Percentiles rank a stretch among this genome's conserved stretches.
phyloP scores from a whole-genome alignment of 1,140 invertebrate genomes.

The Acromyrmex echinatior region DNA sequence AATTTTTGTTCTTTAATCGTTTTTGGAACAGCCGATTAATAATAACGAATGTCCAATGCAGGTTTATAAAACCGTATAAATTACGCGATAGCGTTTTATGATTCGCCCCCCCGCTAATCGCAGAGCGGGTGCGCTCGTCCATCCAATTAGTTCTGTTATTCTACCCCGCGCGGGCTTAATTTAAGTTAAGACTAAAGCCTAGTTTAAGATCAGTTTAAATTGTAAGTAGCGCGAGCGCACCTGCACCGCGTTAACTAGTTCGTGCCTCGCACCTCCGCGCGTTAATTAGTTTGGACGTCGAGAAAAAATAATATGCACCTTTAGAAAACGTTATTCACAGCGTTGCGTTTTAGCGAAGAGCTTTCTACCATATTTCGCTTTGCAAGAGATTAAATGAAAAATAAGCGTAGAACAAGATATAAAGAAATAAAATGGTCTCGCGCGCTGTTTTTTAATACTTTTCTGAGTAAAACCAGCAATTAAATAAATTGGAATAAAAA shows the following conservation, averaged over 20 bases:
- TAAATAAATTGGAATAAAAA: slow-evolving; percentile 25
- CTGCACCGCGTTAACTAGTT: slow-evolving; percentile 66
- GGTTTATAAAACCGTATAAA: slow-evolving; percentile 54
- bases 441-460: slow-evolving; percentile 18
- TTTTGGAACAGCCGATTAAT: slow-evolving; percentile 1
- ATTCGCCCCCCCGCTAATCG: slow-evolving; percentile 51
- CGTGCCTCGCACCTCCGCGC: slow-evolving; percentile 30
- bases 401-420: slow-evolving; percentile 26
- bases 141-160: slow-evolving; percentile 67
- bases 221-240: slow-evolving; percentile 53
- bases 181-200: slow-evolving; percentile 60
- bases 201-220: slow-evolving; percentile 64
- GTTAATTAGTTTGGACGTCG: slow-evolving; percentile 55
- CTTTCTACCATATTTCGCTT: slow-evolving; percentile 40
- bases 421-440: slow-evolving; percentile 32
- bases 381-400: slow-evolving; percentile 54
- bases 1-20: neutral
- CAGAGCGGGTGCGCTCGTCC: slow-evolving; percentile 42
- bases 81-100: slow-evolving; percentile 44
- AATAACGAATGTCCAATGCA: neutral
- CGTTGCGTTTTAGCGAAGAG: slow-evolving; percentile 51
- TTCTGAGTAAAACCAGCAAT: slow-evolving; percentile 23
- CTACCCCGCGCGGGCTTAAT: slow-evolving; percentile 55
- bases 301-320: slow-evolving; percentile 59
- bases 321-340: slow-evolving; percentile 55